phyloP scores from a whole-genome alignment of 2,888 invertebrate genomes.

The Eurytoma adleriae region DNA sequence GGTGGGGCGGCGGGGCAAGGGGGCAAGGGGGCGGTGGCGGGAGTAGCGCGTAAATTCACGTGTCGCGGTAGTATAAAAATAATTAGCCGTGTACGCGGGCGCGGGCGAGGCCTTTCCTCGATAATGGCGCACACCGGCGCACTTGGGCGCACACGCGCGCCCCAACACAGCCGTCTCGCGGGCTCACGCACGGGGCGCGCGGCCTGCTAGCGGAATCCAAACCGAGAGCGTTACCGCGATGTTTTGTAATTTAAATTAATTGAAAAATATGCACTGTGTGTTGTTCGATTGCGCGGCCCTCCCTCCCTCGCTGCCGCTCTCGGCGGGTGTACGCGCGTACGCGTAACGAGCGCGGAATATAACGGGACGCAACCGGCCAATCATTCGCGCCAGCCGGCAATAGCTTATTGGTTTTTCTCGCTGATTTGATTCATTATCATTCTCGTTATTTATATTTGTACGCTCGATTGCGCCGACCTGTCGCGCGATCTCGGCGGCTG shows the following conservation, averaged over 20 bases:
- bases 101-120: not conserved
- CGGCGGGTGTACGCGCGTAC: not conserved
- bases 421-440: slow-evolving; percentile 75
- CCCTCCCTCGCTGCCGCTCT: slow-evolving; percentile 25
- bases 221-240: slow-evolving; percentile 66
- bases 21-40: not conserved
- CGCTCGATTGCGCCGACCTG: slow-evolving; percentile 59
- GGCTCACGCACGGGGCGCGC: slow-evolving; percentile 55
- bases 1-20: slow-evolving; percentile 44
- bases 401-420: slow-evolving; percentile 75
- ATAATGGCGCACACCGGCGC: slow-evolving; percentile 23
- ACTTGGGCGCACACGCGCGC: slow-evolving; percentile 43
- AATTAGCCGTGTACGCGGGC: slow-evolving; percentile 41
- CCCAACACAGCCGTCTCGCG: slow-evolving; percentile 39
- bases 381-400: slow-evolving; percentile 71
- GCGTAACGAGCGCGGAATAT: slow-evolving; percentile 45
- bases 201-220: slow-evolving; percentile 48
- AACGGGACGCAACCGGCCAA: slow-evolving; percentile 63
- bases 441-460: slow-evolving; percentile 74
- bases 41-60: slow-evolving; percentile 56
- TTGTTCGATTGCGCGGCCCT: slow-evolving; percentile 67
- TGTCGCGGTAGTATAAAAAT: slow-evolving; percentile 48
- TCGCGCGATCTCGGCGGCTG: not conserved
- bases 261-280: slow-evolving; percentile 75
- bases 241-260: slow-evolving; percentile 76